phyloP scores from a whole-genome alignment of 1,140 invertebrate genomes.

The Micrasema longulum region DNA sequence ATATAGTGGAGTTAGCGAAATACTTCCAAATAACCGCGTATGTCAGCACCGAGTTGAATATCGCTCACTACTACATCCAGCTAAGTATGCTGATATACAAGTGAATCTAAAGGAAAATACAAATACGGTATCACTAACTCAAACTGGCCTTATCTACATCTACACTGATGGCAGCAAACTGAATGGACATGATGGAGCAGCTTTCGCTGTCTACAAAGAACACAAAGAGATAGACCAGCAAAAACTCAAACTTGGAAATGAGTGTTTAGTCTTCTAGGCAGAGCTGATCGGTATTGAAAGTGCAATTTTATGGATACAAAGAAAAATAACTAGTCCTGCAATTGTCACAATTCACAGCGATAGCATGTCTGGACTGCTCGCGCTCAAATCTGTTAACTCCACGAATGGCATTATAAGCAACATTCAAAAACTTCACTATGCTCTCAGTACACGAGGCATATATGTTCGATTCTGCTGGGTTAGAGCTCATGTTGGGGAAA shows the following conservation, averaged over 20 bases:
- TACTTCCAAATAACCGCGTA: no score
- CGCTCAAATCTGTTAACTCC: background rate
- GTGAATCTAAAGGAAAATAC: no score
- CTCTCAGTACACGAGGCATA: background rate
- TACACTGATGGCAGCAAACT: background rate
- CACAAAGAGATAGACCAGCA: background rate
- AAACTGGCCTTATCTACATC: background rate
- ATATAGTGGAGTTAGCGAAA: no score
- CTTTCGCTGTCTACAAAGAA: background rate
- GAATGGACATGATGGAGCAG: background rate
- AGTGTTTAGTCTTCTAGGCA: background rate
- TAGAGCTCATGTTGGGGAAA: background rate
- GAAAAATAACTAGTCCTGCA: background rate
- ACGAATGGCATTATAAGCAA: background rate
- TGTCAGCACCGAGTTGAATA: no score
- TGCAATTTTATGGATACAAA: background rate
- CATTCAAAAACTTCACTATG: background rate
- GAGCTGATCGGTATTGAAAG: background rate
- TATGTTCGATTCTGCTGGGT: background rate
- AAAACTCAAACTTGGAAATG: background rate
- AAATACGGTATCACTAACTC: no score
- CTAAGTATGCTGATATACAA: no score
- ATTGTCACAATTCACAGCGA: background rate
- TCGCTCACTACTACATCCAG: no score
- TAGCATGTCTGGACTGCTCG: background rate